Percentiles rank a stretch among this genome's conserved stretches.
These are phyloP conservation scores for Platyrinchus mystaceus DNA, from an alignment of 2,797 vertebrate genomes.

Conservation along the genomic window DNA sequence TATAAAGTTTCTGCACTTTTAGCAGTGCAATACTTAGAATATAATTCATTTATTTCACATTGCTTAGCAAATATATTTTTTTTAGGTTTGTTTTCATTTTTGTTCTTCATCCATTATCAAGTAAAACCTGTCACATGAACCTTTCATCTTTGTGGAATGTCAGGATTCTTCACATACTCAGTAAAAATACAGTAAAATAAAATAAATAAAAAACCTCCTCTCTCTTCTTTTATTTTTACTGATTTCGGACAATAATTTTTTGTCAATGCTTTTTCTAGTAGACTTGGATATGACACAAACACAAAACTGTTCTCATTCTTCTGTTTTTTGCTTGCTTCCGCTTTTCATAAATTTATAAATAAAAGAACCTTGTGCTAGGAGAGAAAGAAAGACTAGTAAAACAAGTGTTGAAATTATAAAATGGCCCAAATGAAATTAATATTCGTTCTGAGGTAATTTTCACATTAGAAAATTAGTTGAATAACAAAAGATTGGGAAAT, in stretches of 20 bases:
- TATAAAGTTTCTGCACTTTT: background rate
- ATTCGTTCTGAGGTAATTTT: background rate
- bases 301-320: background rate
- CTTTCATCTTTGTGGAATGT: background rate
- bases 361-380: background rate
- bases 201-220: fast-evolving
- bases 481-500: background rate
- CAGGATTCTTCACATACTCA: background rate
- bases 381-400: background rate
- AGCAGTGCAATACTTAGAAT: background rate
- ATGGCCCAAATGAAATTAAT: background rate
- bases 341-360: background rate
- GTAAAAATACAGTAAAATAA: background rate
- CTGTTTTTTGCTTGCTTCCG: background rate
- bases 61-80: background rate
- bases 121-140: background rate
- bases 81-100: background rate
- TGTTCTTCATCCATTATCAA: background rate
- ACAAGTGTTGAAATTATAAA: background rate
- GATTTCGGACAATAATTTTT: background rate
- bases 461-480: background rate
- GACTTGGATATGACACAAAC: background rate
- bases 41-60: background rate
- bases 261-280: background rate
- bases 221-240: background rate